Base-by-base conservation (phyloP, 64 coral and sea anemone genomes). In the Actinia equina region DNA sequence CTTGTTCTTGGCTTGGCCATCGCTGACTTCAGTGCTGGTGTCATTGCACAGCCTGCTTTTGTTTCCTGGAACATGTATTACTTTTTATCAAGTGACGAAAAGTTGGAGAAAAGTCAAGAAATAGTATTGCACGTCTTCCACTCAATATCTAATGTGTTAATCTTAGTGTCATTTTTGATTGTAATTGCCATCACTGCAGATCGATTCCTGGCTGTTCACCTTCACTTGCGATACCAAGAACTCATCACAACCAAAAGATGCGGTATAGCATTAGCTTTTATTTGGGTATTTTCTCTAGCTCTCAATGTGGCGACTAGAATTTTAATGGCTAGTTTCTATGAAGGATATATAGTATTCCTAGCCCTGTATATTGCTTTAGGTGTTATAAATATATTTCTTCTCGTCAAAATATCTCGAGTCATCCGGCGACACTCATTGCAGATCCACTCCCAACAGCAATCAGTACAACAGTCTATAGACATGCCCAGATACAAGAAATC, bases 161-260 rank as follows among this genome's bases (percentile, higher is more conserved):
- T 81, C 1, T 44, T 9, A 2, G 78, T 52, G 16, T 81, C 78
- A 20, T 52, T 81, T 81, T 19, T 81, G 15, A 81, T 20, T 7
- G 52, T 81, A 49, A 81, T 81, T 52, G 78, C 78, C 42, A 81
- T 81, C 22, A 81, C 78, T 49, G 78, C 22, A 44, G 78, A 81
- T 81, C 78, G 78, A 52, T 81, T 81, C 78, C 78, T 81, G 19
- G 78, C 78, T 81, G 17, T 81, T 52, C 13, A 81, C 17, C 78
- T 81, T 46, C 78, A 81, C 22, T 14, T 81, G 18, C 42, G 78
- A 46, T 81, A 81, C 43, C 44, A 81, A 52, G 78, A 81, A 12
- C 44, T 81, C 52, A 44, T 81, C 22, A 81, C 78, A 52, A 81
- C 44, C 17, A 81, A 52, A 81, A 14, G 78, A 52, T 81, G 7